Evolutionary conservation across 2,797 vertebrate species (phyloP), one percentile per base, ranked within the genome.

Genomic region (Bufotes viridis): DNA sequence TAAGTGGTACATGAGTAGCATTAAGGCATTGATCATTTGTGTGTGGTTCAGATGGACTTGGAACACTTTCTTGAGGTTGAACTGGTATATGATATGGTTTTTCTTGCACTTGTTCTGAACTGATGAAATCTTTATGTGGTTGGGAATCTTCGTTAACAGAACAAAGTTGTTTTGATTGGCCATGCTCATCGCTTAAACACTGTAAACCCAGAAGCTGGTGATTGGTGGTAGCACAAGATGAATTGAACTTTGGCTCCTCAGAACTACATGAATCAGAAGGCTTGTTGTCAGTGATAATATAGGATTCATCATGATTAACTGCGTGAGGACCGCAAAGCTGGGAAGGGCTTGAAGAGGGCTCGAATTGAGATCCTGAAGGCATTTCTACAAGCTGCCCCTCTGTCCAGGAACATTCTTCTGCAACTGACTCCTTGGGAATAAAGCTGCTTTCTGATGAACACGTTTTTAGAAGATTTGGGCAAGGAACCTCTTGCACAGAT

Each of bases 401-500:
- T 22, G 4, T 20, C 12, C 3, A 3, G 34, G 14, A 24, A 49
- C 3, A 61, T 26, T 61, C 57, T 65, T 85, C 83, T 13, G 24
- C 24, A 51, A 14, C 1, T 20, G 22, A n/a, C 15, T 78, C 58
- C 26, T 60, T 61, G 22, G 49, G 29, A 34, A 42, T 26, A 1
- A 61, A 24, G 63, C 7, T 42, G 29, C 15, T 78, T 51, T 78
- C 57, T 26, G 20, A 53, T 26, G 63, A 69, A 78, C 61, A n/a
- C 18, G 15, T 49, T 7, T 24, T 58, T 8, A 51, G 13, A 49
- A 65, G 34, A 49, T 3, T 53, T 9, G 29, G 57, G 42, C 34
- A 26, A 42, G 70, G 34, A 76, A 60, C 72, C n/a, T 85, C 83
- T 49, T 24, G 83, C 22, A 26, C 14, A 2, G 72, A 61, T 63